Percentiles rank a stretch among this genome's conserved stretches.
phyloP scores from a whole-genome alignment of 2,888 invertebrate species.

The Xylocampa areola region DNA sequence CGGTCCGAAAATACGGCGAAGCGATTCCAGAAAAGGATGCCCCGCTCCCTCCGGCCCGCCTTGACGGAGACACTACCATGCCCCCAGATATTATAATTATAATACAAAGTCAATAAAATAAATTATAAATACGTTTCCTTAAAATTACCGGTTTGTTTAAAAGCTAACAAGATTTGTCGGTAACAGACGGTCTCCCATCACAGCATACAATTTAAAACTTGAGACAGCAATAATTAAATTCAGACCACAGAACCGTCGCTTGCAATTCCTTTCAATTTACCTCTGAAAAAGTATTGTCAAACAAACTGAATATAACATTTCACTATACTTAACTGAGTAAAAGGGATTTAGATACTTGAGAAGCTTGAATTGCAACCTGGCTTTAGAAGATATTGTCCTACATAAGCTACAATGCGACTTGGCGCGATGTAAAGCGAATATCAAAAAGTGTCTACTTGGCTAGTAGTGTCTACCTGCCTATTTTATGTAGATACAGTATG shows the following conservation, averaged over 20 bases:
- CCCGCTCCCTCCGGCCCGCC: too few species aligned
- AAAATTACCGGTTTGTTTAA: too few species aligned
- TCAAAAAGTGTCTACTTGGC: neutral
- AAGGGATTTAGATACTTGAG: conserved; percentile 23
- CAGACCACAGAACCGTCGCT: neutral
- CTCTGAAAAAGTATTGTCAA: conserved; percentile 27
- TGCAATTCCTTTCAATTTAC: conserved; percentile 17
- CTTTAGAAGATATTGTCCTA: conserved; percentile 1
- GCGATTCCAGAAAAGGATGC: too few species aligned
- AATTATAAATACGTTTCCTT: too few species aligned
- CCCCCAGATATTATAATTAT: too few species aligned
- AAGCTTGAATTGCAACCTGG: conserved; percentile 9
- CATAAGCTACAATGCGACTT: neutral
- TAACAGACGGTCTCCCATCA: neutral
- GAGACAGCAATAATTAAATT: conserved; percentile 14
- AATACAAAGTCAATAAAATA: too few species aligned
- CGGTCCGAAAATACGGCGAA: too few species aligned
- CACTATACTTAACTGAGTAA: conserved; percentile 8
- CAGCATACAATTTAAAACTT: conserved; percentile 7
- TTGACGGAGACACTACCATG: too few species aligned
- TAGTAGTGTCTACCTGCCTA: too few species aligned
- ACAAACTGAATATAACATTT: conserved; percentile 28
- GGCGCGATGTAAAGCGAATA: neutral
- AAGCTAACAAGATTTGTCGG: conserved; percentile 10
- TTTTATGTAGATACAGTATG: too few species aligned